Evolutionary conservation across 2,797 vertebrate species (phyloP), one percentile per base, ranked within the genome.

Genomic region (Acrocephalus scirpaceus): DNA sequence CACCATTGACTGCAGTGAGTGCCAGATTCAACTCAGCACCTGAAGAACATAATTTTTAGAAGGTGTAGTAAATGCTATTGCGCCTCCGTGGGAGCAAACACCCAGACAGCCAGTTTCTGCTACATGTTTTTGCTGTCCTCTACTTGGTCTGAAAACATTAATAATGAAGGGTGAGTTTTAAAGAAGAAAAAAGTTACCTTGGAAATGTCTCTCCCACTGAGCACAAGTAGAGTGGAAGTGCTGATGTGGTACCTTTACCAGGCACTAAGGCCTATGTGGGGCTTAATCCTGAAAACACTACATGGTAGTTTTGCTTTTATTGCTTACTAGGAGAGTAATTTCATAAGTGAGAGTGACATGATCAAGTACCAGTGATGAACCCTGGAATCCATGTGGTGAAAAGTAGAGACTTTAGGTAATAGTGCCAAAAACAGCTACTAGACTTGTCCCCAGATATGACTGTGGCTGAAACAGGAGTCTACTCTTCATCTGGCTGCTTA

Each of bases 321-420:
- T 3, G 2, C 51, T 22, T 81, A 47, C 11, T 12, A 64, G 48
- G 19, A 69, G 18, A 71, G 27, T 25, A 60, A 79, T 72, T 89
- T 69, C 38, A 20, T 8, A 38, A 40, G 42, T 0, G 0, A 92
- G 7, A 32, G 27, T 29, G 66, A 44, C 32, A 29, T 1, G 1
- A 38, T 36, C 34, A 77, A 75, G 53, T 30, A 57, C 7, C 34
- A 71, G 51, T 25, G 45, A 79, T 17, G 29, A 87, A 75, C 60
- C 50, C 66, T 34, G 29, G 23, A 66, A 89, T 26, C 20, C 38
- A 12, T 18, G n/a, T 25, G 7, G 8, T 54, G 56, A 54, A 47
- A 45, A 67, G 21, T 1, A n/a, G 36, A 75, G 22, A 81, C 15
- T 61, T 72, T 0, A 34, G 36, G 40, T 27, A 32, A n/a, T 4